Evolutionary conservation across 2,797 vertebrate genomes (phyloP).

Genomic region (Masticophis lateralis): DNA sequence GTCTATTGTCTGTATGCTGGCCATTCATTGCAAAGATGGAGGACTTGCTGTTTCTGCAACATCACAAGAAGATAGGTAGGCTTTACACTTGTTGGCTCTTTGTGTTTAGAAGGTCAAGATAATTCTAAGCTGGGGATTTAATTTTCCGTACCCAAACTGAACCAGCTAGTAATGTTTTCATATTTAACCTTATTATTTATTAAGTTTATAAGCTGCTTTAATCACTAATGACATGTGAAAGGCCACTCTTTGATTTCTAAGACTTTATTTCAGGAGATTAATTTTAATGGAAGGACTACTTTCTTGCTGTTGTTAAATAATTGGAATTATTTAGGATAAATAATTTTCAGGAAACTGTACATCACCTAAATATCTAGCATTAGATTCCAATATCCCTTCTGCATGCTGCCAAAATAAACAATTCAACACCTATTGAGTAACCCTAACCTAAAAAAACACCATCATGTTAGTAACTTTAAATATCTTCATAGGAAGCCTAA

Average conservation of each 20-base stretch:
- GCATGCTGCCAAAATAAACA: neutral
- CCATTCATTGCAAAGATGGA: neutral
- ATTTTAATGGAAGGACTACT: neutral
- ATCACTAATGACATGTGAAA: neutral
- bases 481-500: neutral
- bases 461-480: neutral
- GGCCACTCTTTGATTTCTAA: neutral
- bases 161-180: neutral
- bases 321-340: neutral
- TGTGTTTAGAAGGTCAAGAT: neutral
- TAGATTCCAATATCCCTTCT: neutral
- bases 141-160: neutral
- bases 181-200: neutral
- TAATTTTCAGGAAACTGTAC: neutral
- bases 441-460: neutral
- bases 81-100: neutral
- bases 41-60: neutral
- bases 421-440: neutral
- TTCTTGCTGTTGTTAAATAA: neutral
- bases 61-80: neutral
- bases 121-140: neutral
- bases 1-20: neutral
- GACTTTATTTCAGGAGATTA: neutral
- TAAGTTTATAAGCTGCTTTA: neutral
- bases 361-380: neutral